Conservation (phyloP, 2,888 invertebrate genomes). For the Drosophila trichaetosa region DNA sequence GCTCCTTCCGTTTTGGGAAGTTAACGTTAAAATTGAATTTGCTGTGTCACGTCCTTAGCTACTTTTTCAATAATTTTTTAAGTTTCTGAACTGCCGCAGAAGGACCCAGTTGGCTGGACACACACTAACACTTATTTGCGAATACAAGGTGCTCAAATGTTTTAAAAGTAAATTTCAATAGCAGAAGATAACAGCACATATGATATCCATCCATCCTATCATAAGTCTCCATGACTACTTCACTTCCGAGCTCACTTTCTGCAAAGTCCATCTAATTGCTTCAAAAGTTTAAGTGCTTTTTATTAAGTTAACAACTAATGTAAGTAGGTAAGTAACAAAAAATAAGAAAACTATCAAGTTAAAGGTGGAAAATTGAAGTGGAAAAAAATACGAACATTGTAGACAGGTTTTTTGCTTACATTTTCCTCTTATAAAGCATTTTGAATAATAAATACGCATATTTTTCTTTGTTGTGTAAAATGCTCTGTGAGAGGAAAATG, state of each 20-base stretch:
- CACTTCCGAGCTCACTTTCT: background rate
- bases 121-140: background rate
- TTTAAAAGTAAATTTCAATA: background rate
- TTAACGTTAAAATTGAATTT: slow-evolving; percentile 70
- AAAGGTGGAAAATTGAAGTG: background rate
- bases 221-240: background rate
- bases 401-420: background rate
- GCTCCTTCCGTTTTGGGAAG: background rate
- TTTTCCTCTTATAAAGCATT: background rate
- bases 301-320: background rate
- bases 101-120: slow-evolving; percentile 17
- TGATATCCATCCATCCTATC: background rate
- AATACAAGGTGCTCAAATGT: slow-evolving; percentile 38
- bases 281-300: background rate
- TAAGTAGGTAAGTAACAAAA: background rate
- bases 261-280: background rate
- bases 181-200: background rate
- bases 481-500: background rate
- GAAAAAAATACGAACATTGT: background rate
- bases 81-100: slow-evolving; percentile 47
- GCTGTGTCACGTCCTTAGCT: slow-evolving; percentile 64
- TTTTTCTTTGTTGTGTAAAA: background rate
- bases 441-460: background rate
- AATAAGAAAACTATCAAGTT: background rate
- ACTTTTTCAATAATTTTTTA: slow-evolving; percentile 71